These are phyloP conservation scores for Pseudomyrmex cubaensis DNA, from an alignment of 1,140 invertebrate species.

Conservation along the genomic window DNA sequence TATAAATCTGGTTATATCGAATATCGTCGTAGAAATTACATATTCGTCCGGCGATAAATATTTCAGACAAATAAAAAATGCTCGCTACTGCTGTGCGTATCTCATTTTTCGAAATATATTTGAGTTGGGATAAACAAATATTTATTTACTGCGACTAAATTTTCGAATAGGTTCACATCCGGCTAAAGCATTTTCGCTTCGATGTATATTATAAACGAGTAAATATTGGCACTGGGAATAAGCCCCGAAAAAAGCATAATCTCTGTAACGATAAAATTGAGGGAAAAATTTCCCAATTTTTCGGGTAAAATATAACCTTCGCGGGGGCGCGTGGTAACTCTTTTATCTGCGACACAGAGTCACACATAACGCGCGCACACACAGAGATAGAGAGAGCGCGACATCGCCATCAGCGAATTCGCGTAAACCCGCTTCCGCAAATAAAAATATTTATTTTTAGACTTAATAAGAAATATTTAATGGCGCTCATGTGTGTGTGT, in stretches of 20 bases:
- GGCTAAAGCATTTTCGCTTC: constrained; percentile 59
- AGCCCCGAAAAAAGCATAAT: constrained; percentile 60
- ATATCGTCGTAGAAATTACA: constrained; percentile 53
- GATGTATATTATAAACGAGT: constrained; percentile 62
- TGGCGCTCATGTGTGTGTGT: constrained; percentile 7
- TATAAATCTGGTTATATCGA: constrained; percentile 41
- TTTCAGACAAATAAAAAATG: constrained; percentile 59
- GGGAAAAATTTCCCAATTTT: constrained; percentile 62
- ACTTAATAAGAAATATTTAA: constrained; percentile 61
- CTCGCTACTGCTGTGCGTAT: constrained; percentile 24
- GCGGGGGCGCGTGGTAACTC: constrained; percentile 25
- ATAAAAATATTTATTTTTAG: constrained; percentile 55
- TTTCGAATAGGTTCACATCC: constrained; percentile 60
- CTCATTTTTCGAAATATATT: constrained; percentile 61
- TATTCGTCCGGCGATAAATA: constrained; percentile 52
- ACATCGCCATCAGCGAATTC: constrained; percentile 42
- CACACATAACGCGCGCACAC: constrained; percentile 15
- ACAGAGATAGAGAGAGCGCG: not conserved
- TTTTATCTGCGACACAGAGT: constrained; percentile 43
- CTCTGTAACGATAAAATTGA: constrained; percentile 63
- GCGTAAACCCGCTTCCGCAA: constrained; percentile 43
- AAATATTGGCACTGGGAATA: constrained; percentile 57
- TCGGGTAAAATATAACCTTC: constrained; percentile 50
- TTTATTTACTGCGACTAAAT: constrained; percentile 62
- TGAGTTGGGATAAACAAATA: constrained; percentile 60